Evolutionary conservation across 1,140 invertebrate genomes (phyloP), one percentile per base, ranked within the genome.

Genomic region (Drosophila pseudoananassae): DNA sequence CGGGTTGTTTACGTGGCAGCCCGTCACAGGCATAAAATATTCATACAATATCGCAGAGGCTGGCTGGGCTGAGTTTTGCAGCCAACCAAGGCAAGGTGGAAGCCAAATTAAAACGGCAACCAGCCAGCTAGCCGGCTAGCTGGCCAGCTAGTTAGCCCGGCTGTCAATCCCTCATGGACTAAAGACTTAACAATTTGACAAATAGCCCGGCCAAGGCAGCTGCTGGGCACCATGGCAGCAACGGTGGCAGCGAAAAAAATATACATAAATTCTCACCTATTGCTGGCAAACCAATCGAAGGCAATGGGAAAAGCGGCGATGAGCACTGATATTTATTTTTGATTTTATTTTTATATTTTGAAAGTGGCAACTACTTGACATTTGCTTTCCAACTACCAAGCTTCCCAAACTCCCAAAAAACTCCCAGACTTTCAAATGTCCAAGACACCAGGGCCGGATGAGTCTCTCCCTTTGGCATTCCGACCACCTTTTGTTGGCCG

Each of bases 171-270:
- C 71, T 71, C 75, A 75, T 70, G 58, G 57, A 72, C 75, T 82
- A 85, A 90, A 88, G 89, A 73, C 84, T 89, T 85, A 84, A 91
- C 88, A 85, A 83, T 73, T 91, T 91, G 83, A 90, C 88, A 91
- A 90, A 90, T 87, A 70, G 78, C 76, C 60, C 45, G 23, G 52
- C 38, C 50, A 47, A 50, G 45, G 31, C 59, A 27, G 54, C 56
- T 29, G 38, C 50, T 15, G n/a, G 40, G n/a, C 15, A 49, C 38
- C 46, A 36, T 38, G 38, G 25, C 59, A 25, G 53, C 12, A 5
- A 43, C 40, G 6, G 47, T 56, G 53, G 36, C 49, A 49, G 59
- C 38, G 23, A 55, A 70, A 33, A 77, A 88, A 88, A 77, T 78
- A 76, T 77, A 85, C 85, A 90, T 90, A 90, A 90, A 90, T 90